A percentile compares a stretch with the other conserved stretches of the same genome.
Conservation (phyloP, 2,888 invertebrate species). For the Rhingia campestris region DNA sequence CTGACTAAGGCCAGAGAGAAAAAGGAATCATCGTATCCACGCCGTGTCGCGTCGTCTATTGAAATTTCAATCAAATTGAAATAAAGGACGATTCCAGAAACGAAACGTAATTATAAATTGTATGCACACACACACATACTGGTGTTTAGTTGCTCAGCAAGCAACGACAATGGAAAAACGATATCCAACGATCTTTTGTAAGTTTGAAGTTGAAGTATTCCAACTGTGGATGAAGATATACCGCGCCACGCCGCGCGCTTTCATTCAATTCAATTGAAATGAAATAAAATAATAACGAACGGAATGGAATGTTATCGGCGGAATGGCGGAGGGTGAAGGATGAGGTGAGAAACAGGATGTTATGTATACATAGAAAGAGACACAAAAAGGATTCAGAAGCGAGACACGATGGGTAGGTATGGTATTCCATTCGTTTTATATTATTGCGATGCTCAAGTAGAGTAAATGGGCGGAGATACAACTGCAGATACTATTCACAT, state of each 20-base stretch:
- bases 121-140: slow-evolving; percentile 53
- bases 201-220: slow-evolving; percentile 69
- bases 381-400: slow-evolving; percentile 62
- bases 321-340: neutral
- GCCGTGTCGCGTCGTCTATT: slow-evolving; percentile 54
- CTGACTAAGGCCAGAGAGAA: slow-evolving; percentile 11
- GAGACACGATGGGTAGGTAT: neutral
- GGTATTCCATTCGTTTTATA: slow-evolving; percentile 17
- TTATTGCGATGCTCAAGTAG: slow-evolving; percentile 31
- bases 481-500: slow-evolving; percentile 39
- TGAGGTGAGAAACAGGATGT: slow-evolving; percentile 50
- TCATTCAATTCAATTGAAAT: slow-evolving; percentile 67
- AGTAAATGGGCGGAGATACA: slow-evolving; percentile 70
- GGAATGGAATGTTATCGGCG: slow-evolving; percentile 43
- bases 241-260: slow-evolving; percentile 43
- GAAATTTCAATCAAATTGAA: slow-evolving; percentile 75
- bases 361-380: slow-evolving; percentile 57
- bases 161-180: slow-evolving; percentile 40
- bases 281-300: slow-evolving; percentile 72
- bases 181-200: slow-evolving; percentile 71
- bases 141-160: slow-evolving; percentile 14
- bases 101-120: slow-evolving; percentile 75
- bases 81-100: slow-evolving; percentile 70
- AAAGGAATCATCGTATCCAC: slow-evolving; percentile 23
- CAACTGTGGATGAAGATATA: slow-evolving; percentile 62